A percentile compares a stretch with the other conserved stretches of the same genome.
phyloP scores from a whole-genome alignment of 2,113 vertebrate genomes.

The Chinchilla lanigera region DNA sequence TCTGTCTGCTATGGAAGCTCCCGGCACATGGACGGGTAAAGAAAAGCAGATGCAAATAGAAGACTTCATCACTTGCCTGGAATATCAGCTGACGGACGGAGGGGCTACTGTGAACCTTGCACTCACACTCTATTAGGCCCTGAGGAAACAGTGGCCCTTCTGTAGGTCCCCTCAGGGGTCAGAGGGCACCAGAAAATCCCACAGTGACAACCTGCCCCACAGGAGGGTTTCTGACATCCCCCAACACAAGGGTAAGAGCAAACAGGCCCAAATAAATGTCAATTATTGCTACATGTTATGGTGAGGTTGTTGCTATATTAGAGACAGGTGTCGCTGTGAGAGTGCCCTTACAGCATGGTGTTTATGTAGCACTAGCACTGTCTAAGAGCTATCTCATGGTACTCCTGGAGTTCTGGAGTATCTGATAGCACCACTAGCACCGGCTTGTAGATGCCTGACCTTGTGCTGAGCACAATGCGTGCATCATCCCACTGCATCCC shows the following conservation, averaged over 20 bases:
- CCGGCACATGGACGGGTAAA: background rate
- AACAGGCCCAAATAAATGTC: background rate
- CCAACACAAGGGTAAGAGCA: background rate
- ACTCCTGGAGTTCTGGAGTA: background rate
- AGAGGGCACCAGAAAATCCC: background rate
- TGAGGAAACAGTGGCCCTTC: background rate
- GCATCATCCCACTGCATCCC: background rate
- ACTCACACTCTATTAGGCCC: fast-evolving
- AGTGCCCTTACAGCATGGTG: too few species aligned
- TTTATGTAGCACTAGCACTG: background rate
- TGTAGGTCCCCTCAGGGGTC: too few species aligned
- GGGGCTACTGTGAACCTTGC: fast-evolving
- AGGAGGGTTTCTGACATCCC: background rate
- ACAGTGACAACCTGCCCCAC: too few species aligned
- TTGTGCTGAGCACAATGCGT: fast-evolving
- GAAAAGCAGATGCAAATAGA: background rate
- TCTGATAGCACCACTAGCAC: fast-evolving
- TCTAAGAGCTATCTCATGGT: too few species aligned
- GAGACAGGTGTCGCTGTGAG: background rate
- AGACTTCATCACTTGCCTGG: fast-evolving
- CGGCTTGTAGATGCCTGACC: fast-evolving
- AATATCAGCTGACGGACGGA: background rate
- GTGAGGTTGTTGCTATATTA: too few species aligned
- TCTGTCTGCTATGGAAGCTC: background rate
- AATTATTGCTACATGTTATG: fast-evolving